Conservation (phyloP, 2,888 invertebrate species). For the Craniophora ligustri region DNA sequence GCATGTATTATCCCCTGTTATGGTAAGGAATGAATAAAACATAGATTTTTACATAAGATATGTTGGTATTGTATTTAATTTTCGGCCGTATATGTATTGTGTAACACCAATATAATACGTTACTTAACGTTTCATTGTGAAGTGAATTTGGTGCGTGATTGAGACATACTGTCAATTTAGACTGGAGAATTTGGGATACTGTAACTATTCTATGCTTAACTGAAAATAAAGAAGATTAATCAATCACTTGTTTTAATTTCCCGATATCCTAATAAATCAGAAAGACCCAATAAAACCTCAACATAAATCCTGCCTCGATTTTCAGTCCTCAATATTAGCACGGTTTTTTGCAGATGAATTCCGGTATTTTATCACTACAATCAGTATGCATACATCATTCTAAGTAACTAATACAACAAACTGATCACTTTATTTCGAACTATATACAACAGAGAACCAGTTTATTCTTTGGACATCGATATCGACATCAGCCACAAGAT, state of each 20-base stretch:
- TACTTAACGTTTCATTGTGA: conserved; percentile 65
- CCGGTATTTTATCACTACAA: no score
- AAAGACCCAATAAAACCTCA: no score
- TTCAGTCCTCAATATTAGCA: no score
- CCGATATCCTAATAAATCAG: background rate
- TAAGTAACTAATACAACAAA: no score
- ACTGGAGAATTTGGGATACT: conserved; percentile 84
- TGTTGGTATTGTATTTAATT: conserved; percentile 60
- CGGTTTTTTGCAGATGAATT: no score
- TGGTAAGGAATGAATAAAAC: conserved; percentile 44
- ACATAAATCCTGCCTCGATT: no score
- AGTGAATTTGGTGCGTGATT: conserved; percentile 73
- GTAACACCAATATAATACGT: conserved; percentile 61
- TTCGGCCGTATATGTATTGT: conserved; percentile 59
- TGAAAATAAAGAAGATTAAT: conserved; percentile 87
- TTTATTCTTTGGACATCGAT: no score
- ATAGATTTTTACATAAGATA: conserved; percentile 62
- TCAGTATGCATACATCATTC: no score
- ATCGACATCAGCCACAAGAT: no score
- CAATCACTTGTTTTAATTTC: conserved; percentile 57
- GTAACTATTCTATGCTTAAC: conserved; percentile 88
- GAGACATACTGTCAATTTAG: conserved; percentile 74
- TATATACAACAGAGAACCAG: no score
- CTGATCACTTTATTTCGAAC: no score
- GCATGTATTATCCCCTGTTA: conserved; percentile 55